Conservation (phyloP, 2,888 invertebrate genomes). For the Pyrocoelia pectoralis region DNA sequence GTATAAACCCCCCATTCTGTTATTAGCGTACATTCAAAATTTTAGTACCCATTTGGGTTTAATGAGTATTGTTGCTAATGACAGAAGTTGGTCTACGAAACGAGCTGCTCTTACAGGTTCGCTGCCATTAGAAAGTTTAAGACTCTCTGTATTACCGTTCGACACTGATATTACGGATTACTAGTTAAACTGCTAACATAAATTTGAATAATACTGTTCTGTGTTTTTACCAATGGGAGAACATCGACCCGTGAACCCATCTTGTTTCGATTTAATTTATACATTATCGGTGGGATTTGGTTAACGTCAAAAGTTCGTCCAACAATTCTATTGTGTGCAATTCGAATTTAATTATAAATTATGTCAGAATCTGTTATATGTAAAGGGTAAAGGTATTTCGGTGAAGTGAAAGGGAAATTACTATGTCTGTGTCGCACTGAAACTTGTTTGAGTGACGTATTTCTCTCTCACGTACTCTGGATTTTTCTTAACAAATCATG, state of each 20-base stretch:
- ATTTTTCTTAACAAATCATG: no score
- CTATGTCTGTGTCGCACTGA: no score
- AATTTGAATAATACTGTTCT: not conserved
- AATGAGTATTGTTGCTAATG: constrained; percentile 46
- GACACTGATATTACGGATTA: constrained; percentile 6
- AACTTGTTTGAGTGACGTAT: no score
- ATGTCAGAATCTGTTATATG: not conserved
- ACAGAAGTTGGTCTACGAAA: constrained; percentile 42
- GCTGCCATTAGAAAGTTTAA: constrained; percentile 24
- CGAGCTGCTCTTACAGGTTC: constrained; percentile 35
- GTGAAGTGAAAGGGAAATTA: no score
- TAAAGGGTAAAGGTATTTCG: no score
- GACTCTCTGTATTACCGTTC: constrained; percentile 18
- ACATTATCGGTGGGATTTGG: constrained; percentile 1
- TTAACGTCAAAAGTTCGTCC: not conserved
- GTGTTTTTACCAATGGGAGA: not conserved
- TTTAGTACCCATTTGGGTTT: constrained; percentile 25
- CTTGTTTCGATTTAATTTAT: constrained; percentile 1
- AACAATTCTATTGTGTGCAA: not conserved
- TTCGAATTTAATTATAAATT: not conserved
- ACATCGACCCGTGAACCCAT: not conserved
- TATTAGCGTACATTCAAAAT: constrained; percentile 21
- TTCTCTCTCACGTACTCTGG: no score
- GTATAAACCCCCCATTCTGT: constrained; percentile 9
- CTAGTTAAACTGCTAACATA: not conserved